Evolutionary conservation across 2,888 invertebrate genomes (phyloP).

Genomic region (Ephialtes manifestator): DNA sequence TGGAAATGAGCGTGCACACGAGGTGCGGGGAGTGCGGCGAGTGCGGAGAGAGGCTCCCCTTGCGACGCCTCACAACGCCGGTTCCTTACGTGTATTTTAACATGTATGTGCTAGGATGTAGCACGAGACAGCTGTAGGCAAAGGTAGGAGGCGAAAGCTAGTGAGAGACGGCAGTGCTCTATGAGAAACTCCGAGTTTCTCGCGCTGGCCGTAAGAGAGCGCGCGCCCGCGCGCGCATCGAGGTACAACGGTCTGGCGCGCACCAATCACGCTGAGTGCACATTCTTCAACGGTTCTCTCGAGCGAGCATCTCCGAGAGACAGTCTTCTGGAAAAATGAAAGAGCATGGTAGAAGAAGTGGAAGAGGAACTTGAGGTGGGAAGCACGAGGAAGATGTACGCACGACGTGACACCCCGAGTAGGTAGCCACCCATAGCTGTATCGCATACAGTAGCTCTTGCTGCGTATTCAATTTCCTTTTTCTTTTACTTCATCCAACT

Average conservation of each 20-base stretch:
- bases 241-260: constrained; percentile 74
- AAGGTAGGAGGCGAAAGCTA: constrained; percentile 29
- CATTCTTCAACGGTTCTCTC: constrained; percentile 81
- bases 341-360: constrained; percentile 43
- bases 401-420: constrained; percentile 12
- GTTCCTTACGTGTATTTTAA: constrained; percentile 54
- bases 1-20: constrained; percentile 66
- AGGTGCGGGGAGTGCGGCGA: constrained; percentile 18
- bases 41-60: not conserved
- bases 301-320: constrained; percentile 66
- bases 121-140: not conserved
- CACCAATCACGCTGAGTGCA: constrained; percentile 85
- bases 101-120: constrained; percentile 2
- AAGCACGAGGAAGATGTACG: constrained; percentile 36
- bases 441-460: not conserved
- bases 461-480: constrained; percentile 15
- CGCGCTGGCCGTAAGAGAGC: constrained; percentile 72
- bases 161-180: constrained; percentile 62
- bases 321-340: constrained; percentile 53
- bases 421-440: not conserved
- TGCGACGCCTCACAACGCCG: constrained; percentile 8
- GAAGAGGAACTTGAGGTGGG: constrained; percentile 30
- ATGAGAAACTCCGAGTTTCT: constrained; percentile 76
- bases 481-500: constrained; percentile 6
- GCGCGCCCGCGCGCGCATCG: not conserved